Evolutionary conservation across 2,888 invertebrate species (phyloP), one percentile per base, ranked within the genome.

Genomic region (Portevinia maculata): DNA sequence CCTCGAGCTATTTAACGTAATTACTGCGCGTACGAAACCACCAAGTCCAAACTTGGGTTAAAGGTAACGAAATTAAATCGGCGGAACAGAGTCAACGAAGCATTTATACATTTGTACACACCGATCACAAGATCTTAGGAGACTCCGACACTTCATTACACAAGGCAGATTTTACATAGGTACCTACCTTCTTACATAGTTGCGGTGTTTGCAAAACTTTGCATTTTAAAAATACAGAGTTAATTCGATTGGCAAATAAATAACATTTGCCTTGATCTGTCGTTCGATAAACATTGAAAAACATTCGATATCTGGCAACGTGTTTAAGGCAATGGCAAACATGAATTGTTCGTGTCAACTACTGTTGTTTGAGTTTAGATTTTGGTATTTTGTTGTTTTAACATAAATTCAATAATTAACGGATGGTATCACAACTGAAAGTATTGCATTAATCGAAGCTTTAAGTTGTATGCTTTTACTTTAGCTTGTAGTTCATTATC

Each of bases 201-300:
- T 6, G 19, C 3, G 3, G 17, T 13, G 34, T 30, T 19, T 34
- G 53, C 34, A 19, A 53, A 34, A 21, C 32, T 53, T 53, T 15
- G 34, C 34, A n/a, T 32, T 21, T 53, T 32, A 19, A 53, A 53
- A 13, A 13, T 2, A n/a, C 19, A 21, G 32, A 21, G 19, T 53
- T 44, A 65, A 65, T 53, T 53, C 15, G 21, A 41, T 30, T 32
- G 30, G 30, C 32, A 65, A 53, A 65, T 21, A 53, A 30, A 30
- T 34, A 41, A 41, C 13, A 65, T 37, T 46, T 30, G 34, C 32
- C 37, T 53, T 53, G 19, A 13, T 34, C 53, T n/a, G 53, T n/a
- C n/a, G n/a, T 53, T 2, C 53, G 21, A 53, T 19, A 34, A 21
- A n/a, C n/a, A 13, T 13, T n/a, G 13, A 3, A 13, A 39, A 39